phyloP scores from a whole-genome alignment of 2,113 vertebrate species.

The Cairina moschata region DNA sequence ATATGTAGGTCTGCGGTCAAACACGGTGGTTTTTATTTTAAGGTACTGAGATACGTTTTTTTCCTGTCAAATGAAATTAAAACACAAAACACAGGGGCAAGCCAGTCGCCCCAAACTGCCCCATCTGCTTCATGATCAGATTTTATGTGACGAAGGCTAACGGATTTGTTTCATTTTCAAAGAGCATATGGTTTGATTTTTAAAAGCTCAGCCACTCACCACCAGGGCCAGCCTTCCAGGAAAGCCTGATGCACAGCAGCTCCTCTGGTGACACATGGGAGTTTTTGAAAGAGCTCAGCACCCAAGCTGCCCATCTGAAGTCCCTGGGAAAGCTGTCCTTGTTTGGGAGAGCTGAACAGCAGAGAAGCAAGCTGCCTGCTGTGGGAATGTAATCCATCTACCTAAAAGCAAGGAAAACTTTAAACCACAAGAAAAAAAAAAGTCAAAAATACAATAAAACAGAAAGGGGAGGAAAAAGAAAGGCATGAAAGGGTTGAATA shows the following conservation, averaged over 20 bases:
- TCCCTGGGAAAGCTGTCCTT: background rate
- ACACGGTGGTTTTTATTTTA: background rate
- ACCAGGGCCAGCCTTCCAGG: background rate
- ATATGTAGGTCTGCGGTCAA: fast-evolving
- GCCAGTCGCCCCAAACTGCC: background rate
- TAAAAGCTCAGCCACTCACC: background rate
- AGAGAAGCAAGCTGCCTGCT: background rate
- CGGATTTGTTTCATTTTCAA: background rate
- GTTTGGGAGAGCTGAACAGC: background rate
- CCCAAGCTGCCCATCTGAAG: background rate
- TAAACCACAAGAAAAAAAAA: background rate
- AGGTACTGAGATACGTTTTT: background rate
- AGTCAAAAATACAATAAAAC: background rate
- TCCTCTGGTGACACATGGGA: background rate
- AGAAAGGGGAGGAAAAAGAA: background rate
- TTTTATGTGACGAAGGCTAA: background rate
- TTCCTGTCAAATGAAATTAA: background rate
- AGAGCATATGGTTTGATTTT: background rate
- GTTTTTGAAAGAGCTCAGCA: background rate
- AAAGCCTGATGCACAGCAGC: background rate
- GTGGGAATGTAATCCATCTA: background rate
- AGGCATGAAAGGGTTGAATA: conserved; percentile 40
- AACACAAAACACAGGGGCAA: background rate
- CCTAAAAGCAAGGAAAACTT: background rate
- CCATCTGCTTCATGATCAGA: background rate